Percentiles rank a stretch among this genome's conserved stretches.
Evolutionary conservation across 2,113 vertebrate species (phyloP).

Genomic region (Serinus canaria): DNA sequence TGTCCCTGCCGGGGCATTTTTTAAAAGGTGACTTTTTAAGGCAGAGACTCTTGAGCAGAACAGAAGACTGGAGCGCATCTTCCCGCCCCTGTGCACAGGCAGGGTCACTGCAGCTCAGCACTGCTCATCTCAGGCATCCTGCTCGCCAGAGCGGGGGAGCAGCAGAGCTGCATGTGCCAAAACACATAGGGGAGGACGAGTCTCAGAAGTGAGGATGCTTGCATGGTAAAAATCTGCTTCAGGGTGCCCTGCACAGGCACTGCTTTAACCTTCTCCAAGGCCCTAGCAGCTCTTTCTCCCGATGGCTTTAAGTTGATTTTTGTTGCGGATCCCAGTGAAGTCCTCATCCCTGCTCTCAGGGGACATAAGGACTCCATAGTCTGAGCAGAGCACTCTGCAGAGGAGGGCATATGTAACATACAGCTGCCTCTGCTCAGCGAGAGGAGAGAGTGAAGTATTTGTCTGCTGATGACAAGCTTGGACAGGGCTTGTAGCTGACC

Average conservation of each 20-base stretch:
- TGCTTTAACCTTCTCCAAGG: background rate
- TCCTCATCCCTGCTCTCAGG: background rate
- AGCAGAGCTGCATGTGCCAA: conserved; percentile 21
- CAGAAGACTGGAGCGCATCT: background rate
- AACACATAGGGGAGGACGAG: background rate
- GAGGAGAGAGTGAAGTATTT: background rate
- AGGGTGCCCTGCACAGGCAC: background rate
- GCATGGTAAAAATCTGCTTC: background rate
- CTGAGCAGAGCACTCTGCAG: background rate
- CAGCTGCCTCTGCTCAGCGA: background rate
- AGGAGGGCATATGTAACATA: background rate
- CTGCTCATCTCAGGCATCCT: conserved; percentile 15
- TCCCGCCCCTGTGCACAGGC: background rate
- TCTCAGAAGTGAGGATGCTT: background rate
- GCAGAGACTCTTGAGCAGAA: conserved; percentile 22
- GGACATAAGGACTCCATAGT: fast-evolving
- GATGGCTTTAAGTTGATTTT: background rate
- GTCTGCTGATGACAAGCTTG: background rate
- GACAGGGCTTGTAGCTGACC: background rate
- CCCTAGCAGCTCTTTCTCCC: background rate
- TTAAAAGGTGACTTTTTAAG: conserved; percentile 14
- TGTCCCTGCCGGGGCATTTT: background rate
- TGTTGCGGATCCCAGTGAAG: background rate
- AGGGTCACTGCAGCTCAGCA: background rate
- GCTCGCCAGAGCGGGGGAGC: background rate